Evolutionary conservation across 2,113 vertebrate species (phyloP).

Genomic region (Ahaetulla prasina): DNA sequence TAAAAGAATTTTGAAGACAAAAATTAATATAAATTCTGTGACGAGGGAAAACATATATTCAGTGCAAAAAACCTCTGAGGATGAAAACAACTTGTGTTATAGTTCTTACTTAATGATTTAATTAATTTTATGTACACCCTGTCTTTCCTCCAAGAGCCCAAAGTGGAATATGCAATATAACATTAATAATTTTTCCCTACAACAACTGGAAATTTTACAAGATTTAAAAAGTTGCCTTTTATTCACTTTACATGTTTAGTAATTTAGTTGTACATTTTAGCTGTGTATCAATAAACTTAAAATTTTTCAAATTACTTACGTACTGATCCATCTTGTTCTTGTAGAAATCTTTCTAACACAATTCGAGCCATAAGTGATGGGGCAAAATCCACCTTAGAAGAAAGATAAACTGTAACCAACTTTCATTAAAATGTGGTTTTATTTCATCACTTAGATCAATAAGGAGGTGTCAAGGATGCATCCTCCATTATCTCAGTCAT

Average conservation of each 20-base stretch:
- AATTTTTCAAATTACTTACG: slow-evolving; percentile 75
- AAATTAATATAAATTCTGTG: neutral
- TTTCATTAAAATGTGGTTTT: neutral
- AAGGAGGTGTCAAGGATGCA: neutral
- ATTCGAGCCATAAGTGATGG: slow-evolving; percentile 91
- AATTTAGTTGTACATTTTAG: slow-evolving; percentile 12
- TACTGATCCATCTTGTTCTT: slow-evolving; percentile 74
- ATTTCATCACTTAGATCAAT: neutral
- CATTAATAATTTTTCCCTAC: neutral
- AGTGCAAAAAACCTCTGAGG: neutral
- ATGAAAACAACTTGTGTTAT: neutral
- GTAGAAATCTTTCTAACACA: slow-evolving; percentile 86
- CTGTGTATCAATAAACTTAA: slow-evolving; percentile 43
- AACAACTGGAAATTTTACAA: slow-evolving; percentile 33
- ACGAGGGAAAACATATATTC: neutral
- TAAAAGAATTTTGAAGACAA: neutral
- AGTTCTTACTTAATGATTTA: neutral
- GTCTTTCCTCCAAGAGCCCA: neutral
- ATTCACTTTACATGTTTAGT: slow-evolving; percentile 61
- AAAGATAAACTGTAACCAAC: slow-evolving; percentile 52
- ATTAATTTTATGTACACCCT: neutral
- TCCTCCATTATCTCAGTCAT: neutral
- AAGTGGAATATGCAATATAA: neutral
- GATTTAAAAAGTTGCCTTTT: slow-evolving; percentile 70
- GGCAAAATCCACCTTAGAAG: slow-evolving; percentile 86